Evolutionary conservation across 1,140 invertebrate genomes (phyloP).

Genomic region (Mamestra configurata): DNA sequence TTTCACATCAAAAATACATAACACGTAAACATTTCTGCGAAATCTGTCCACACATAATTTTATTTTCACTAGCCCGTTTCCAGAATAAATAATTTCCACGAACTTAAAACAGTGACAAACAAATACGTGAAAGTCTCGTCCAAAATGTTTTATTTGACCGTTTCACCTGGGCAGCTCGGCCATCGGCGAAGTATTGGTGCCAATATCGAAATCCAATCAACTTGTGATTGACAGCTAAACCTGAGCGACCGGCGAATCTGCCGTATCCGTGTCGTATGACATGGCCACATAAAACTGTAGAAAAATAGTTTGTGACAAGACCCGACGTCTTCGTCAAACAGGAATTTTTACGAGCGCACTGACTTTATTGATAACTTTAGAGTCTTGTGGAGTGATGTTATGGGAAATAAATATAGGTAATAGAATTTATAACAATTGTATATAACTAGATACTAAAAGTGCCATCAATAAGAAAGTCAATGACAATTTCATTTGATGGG

Average conservation of each 20-base stretch:
- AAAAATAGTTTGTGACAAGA: constrained; percentile 6
- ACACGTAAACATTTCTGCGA: neutral
- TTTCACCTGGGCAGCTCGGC: constrained; percentile 23
- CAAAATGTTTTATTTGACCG: constrained; percentile 34
- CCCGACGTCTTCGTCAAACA: neutral
- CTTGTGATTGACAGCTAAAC: constrained; percentile 80
- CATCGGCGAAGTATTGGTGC: constrained; percentile 72
- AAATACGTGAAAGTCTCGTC: neutral
- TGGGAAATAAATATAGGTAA: constrained; percentile 1
- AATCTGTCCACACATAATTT: neutral
- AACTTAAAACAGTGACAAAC: neutral
- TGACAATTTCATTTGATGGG: neutral
- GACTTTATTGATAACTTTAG: constrained; percentile 7
- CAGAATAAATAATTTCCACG: neutral
- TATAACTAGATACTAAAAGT: neutral
- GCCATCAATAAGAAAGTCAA: neutral
- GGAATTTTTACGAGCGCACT: neutral
- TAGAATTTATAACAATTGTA: neutral
- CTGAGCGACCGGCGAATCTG: constrained; percentile 32
- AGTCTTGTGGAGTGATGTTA: neutral
- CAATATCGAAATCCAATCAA: constrained; percentile 85
- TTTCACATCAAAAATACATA: neutral
- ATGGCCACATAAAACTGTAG: constrained; percentile 13
- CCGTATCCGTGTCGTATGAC: constrained; percentile 26
- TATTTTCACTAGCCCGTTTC: neutral